Conservation (phyloP, 2,888 invertebrate species). For the Noctua janthina region DNA sequence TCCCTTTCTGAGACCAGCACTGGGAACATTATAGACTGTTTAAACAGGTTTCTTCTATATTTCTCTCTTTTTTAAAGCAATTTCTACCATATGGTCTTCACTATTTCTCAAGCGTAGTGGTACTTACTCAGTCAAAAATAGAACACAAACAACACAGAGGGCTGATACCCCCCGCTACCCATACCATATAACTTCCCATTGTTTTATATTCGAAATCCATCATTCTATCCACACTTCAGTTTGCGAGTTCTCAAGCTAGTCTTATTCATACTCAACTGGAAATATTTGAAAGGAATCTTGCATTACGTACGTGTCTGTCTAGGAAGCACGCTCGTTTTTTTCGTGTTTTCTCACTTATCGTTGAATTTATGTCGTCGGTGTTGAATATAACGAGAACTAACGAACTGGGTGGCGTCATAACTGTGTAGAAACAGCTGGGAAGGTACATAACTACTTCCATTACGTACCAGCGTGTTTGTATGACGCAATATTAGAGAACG, state of each 20-base stretch:
- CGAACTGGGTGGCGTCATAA: slow-evolving; percentile 37
- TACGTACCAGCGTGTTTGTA: neutral
- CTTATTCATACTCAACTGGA: slow-evolving; percentile 37
- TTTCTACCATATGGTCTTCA: neutral
- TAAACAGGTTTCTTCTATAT: neutral
- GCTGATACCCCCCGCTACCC: neutral
- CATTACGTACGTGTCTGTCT: slow-evolving; percentile 28
- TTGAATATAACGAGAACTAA: slow-evolving; percentile 42
- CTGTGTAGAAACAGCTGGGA: slow-evolving; percentile 23
- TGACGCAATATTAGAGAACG: neutral
- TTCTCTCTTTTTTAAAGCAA: neutral
- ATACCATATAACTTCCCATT: neutral
- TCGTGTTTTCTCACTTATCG: slow-evolving; percentile 49
- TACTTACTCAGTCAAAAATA: neutral
- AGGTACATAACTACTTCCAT: neutral
- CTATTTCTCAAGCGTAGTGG: neutral
- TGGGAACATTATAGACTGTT: neutral
- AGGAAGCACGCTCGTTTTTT: slow-evolving; percentile 34
- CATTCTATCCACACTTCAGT: neutral
- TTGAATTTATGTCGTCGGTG: slow-evolving; percentile 29
- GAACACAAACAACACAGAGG: neutral
- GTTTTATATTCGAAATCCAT: neutral
- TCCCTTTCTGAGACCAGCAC: neutral
- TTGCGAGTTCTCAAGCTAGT: slow-evolving; percentile 5
- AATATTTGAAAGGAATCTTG: slow-evolving; percentile 51